phyloP scores from a whole-genome alignment of 2,113 vertebrate species.

The Tonatia bakeri region DNA sequence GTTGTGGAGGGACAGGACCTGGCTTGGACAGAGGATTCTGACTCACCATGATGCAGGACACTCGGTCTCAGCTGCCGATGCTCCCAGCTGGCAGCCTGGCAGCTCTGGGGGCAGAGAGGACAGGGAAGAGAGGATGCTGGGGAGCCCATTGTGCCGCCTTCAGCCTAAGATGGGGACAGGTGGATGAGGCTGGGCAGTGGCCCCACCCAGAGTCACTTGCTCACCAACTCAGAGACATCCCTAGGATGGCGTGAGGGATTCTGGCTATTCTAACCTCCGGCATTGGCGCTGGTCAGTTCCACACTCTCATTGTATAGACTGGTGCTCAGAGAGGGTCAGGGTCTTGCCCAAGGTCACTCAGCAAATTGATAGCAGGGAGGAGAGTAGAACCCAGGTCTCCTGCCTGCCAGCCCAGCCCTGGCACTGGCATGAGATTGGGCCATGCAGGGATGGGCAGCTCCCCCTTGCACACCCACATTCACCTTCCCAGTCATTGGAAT shows the following conservation, averaged over 20 bases:
- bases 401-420: neutral
- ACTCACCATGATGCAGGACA: conserved; percentile 34
- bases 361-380: neutral
- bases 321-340: neutral
- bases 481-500: conserved; percentile 64
- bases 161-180: neutral
- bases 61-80: neutral
- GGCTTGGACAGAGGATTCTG: conserved; percentile 16
- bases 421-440: neutral
- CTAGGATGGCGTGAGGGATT: neutral
- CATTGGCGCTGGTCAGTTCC: neutral
- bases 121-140: neutral
- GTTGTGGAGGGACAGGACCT: neutral
- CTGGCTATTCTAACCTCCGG: neutral
- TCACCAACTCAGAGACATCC: neutral
- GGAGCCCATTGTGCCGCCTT: neutral
- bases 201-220: neutral
- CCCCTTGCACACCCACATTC: neutral
- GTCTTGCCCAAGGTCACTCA: conserved; percentile 38
- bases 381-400: neutral
- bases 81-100: conserved; percentile 6
- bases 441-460: neutral
- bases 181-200: neutral
- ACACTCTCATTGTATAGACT: neutral
- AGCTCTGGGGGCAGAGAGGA: neutral